Conservation (phyloP, 2,797 vertebrate genomes). For the Diplodus puntazzo region DNA sequence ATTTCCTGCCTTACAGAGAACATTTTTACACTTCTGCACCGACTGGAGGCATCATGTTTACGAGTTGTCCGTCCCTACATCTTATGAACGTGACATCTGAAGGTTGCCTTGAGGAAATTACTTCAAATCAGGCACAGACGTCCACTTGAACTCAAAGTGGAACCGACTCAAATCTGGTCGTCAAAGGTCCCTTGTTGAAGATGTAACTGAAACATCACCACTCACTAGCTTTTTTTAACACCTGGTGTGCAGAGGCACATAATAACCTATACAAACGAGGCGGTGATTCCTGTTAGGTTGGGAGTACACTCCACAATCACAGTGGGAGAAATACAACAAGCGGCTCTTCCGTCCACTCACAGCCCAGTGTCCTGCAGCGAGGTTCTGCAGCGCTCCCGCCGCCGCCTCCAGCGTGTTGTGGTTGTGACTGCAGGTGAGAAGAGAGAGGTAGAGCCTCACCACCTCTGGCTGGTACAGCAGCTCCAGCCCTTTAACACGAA, state of each 20-base stretch:
- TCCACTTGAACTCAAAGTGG: too few species aligned
- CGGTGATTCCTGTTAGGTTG: background rate
- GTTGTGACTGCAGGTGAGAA: slow-evolving; percentile 97
- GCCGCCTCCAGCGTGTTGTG: slow-evolving; percentile 98
- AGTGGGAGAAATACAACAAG: slow-evolving; percentile 15
- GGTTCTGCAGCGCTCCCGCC: slow-evolving; percentile 96
- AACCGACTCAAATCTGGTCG: too few species aligned
- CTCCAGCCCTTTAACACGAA: slow-evolving; percentile 89
- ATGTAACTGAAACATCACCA: too few species aligned
- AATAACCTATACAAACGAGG: too few species aligned
- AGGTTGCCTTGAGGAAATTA: too few species aligned
- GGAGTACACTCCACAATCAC: background rate
- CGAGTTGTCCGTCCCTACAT: too few species aligned
- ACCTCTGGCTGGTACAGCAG: slow-evolving; percentile 98
- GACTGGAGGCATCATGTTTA: too few species aligned
- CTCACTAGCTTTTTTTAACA: too few species aligned
- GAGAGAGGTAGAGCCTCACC: slow-evolving; percentile 96
- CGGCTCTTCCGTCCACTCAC: slow-evolving; percentile 84
- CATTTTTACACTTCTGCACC: background rate
- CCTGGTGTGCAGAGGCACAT: too few species aligned
- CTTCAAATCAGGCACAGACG: too few species aligned
- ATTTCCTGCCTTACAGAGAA: background rate
- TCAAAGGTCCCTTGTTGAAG: too few species aligned
- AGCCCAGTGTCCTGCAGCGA: slow-evolving; percentile 96
- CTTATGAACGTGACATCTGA: too few species aligned